Evolutionary conservation across 2,797 vertebrate genomes (phyloP), one percentile per base, ranked within the genome.

Genomic region (Coccyzus lansbergi): DNA sequence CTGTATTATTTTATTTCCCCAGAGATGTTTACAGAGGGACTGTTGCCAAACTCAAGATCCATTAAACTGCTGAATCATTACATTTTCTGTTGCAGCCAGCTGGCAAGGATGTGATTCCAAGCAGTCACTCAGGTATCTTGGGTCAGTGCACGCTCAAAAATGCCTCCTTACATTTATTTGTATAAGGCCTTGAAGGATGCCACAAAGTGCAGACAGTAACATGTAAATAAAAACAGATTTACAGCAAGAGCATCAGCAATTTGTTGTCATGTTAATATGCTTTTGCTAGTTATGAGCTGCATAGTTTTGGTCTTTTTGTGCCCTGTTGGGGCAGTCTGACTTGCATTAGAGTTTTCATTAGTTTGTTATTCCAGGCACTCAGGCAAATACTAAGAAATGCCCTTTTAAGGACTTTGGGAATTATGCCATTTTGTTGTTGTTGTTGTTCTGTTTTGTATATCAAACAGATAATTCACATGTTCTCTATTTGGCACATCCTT

Each of bases 41-140:
- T 85, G 52, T 82, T 97, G 97, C 96, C 97, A 96, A 92, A 95
- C 78, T 91, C 82, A 85, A 90, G 94, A 96, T 90, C 91, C 76
- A 91, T 97, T 97, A 94, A 96, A 96, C 95, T 96, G 97, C 97
- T 96, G 95, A 97, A 96, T 97, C 97, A 97, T 97, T 76, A 51
- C 83, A 91, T 88, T 96, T 95, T 84, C 70, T 88, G 44, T 62
- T 88, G 88, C 89, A 97, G 94, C 95, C 95, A 96, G 94, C 95
- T 97, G 97, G 92, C 93, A 94, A 82, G 56, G 83, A 79, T 95
- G 46, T 94, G 89, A 80, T 91, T 97, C 83, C 65, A 82, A 26
- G 83, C 88, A 86, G 80, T 96, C 77, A 88, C 93, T 95, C 95
- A 96, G 88, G 86, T 94, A 81, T 28, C 68, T 92, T 94, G 72